Base-by-base conservation (phyloP, 2,797 vertebrate genomes). In the Cossypha niveicapilla region DNA sequence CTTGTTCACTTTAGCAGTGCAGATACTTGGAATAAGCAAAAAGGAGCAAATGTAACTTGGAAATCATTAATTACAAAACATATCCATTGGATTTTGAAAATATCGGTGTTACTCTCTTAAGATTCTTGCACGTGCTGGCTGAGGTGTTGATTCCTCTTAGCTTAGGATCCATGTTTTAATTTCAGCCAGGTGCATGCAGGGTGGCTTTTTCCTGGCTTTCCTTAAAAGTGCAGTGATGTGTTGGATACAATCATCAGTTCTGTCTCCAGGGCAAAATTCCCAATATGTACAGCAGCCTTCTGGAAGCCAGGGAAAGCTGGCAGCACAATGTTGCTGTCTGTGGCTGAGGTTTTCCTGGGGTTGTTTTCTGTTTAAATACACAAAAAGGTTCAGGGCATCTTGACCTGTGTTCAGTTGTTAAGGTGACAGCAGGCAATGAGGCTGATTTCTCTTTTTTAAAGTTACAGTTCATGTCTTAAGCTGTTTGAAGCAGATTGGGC, bases 281-380 rank as follows among this genome's bases (percentile, higher is more conserved):
- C 48, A 34, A 3, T 63, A 39, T 51, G 48, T 62, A 18, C 44
- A 71, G 48, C 21, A 71, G 30, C 6, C 2, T 85, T 76, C 1
- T 3, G 34, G 71, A 78, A 87, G 47, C 56, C 3, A 4, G 16
- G 42, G 56, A 54, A 62, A 37, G 25, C 50, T 77, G 72, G 60
- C 78, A 66, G 44, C 0, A 0, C 10, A 9, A 1, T 14, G n/a
- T 51, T 75, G 30, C 34, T 89, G 62, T 74, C 39, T 4, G 5
- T 68, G 51, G 39, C 39, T 51, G 35, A 68, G 60, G 19, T 3
- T 81, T 87, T 92, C 35, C 39, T 65, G 35, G 16, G 34, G 11
- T 54, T 78, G 30, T 54, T 91, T 87, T 72, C 42, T 30, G 5
- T 30, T 54, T 58, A 58, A 91, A 32, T 16, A 50, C 32, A 12